A percentile compares a stretch with the other conserved stretches of the same genome.
phyloP scores from a whole-genome alignment of 2,888 invertebrate species.

The Aphodius granarius region DNA sequence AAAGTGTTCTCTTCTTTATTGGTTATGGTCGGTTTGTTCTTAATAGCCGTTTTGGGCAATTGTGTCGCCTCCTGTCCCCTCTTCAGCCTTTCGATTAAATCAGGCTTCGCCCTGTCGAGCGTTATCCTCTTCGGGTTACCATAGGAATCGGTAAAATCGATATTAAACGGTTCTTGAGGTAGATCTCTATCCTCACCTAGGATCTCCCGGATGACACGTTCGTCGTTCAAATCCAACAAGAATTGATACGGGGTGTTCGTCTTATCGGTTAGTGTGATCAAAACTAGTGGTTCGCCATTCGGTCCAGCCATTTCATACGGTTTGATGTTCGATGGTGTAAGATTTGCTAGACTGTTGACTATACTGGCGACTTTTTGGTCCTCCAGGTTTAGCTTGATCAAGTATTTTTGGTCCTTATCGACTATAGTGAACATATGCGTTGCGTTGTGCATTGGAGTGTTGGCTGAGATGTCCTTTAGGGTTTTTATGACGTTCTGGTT shows the following conservation, averaged over 20 bases:
- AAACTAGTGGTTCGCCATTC: background rate
- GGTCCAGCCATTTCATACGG: background rate
- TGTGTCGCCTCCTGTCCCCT: background rate
- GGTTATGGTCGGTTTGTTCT: background rate
- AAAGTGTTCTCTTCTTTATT: background rate
- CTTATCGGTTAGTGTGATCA: background rate
- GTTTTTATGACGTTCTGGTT: background rate
- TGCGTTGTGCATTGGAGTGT: background rate
- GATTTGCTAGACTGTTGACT: background rate
- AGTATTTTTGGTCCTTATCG: background rate
- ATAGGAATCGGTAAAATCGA: background rate
- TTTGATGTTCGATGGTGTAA: background rate
- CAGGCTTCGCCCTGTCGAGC: background rate
- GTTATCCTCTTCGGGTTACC: background rate
- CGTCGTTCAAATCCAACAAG: constrained; percentile 9
- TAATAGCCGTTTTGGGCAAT: background rate
- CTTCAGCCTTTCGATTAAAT: background rate
- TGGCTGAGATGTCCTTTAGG: background rate
- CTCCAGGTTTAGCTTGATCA: constrained; percentile 9
- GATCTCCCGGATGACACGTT: constrained; percentile 9
- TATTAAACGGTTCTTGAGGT: background rate
- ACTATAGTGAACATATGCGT: background rate
- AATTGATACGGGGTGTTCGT: background rate
- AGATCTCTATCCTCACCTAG: background rate
- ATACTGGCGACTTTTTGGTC: background rate